Conservation (phyloP, 2,113 vertebrate genomes). For the Pseudopodoces humilis region DNA sequence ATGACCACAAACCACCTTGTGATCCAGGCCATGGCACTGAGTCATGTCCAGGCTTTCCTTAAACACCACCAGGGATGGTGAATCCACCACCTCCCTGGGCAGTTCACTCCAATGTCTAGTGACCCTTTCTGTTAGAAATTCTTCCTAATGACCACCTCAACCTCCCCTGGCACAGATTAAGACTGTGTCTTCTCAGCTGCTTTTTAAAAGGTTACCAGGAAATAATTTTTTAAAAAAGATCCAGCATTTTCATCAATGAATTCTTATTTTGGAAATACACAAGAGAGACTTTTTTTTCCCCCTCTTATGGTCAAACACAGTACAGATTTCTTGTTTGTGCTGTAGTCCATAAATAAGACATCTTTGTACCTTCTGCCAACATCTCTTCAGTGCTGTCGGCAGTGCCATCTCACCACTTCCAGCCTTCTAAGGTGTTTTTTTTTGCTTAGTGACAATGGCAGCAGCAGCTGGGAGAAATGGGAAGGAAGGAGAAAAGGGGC, state of each 20-base stretch:
- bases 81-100: background rate
- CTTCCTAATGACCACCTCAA: background rate
- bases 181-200: background rate
- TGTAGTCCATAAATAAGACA: background rate
- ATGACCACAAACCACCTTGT: background rate
- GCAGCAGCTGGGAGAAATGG: background rate
- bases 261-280: background rate
- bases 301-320: background rate
- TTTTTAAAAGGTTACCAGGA: background rate
- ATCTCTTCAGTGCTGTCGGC: background rate
- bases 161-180: background rate
- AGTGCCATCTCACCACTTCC: background rate
- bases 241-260: background rate
- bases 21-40: background rate
- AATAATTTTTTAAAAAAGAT: background rate
- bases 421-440: background rate
- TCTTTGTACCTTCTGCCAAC: background rate
- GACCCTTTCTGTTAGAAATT: background rate
- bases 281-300: rapidly evolving
- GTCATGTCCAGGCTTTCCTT: background rate
- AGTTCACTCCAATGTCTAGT: background rate
- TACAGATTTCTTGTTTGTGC: background rate
- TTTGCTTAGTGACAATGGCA: background rate
- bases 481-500: background rate
- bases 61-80: background rate